Evolutionary conservation across 2,113 vertebrate species (phyloP), one percentile per base, ranked within the genome.

Genomic region (Serilophus lunatus): DNA sequence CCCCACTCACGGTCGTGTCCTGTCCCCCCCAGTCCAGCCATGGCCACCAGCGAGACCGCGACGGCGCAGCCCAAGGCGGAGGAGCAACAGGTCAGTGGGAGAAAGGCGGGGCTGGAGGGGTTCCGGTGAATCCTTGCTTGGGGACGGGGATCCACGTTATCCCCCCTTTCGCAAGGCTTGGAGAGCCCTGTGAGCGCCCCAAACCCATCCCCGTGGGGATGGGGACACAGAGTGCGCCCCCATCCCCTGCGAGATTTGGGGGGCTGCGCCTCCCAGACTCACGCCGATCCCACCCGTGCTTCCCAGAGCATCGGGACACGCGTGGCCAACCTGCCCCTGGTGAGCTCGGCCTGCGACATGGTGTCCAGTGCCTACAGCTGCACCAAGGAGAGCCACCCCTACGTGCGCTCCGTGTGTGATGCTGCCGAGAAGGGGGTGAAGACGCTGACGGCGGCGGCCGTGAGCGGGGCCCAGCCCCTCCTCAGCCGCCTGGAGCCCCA

Each of bases 401-500:
- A 98, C 10, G 92, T 99, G 29, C 51, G 70, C 70, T 98, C 98
- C 1, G 97, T 99, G 61, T 99, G 99, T 35, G 98, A 98, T 1
- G 98, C 26, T 2, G 99, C 99, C 0, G 99, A 99, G 42, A 97
- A 92, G 13, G 97, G 98, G 3, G 82, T 97, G 54, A 97, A 85
- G 93, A 96, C 95, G 9, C 93, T 98, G 36, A 92, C 96, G 0
- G 95, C 96, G 0, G 97, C 75, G 0, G 99, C 98, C 0, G 95
- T 97, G 83, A 98, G 98, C 0, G 98, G 98, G 12, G 98, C 99
- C 18, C 99, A 99, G 90, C 99, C 99, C 56, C 91, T 99, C 57
- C 86, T 99, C 90, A 97, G 97, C 95, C 98, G 97, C 45, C 97
- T 99, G 84, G 99, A 99, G 79, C 99, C 99, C 2, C 99, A 99